Conservation (phyloP, 1,140 invertebrate genomes). For the Drosophila punjabiensis region DNA sequence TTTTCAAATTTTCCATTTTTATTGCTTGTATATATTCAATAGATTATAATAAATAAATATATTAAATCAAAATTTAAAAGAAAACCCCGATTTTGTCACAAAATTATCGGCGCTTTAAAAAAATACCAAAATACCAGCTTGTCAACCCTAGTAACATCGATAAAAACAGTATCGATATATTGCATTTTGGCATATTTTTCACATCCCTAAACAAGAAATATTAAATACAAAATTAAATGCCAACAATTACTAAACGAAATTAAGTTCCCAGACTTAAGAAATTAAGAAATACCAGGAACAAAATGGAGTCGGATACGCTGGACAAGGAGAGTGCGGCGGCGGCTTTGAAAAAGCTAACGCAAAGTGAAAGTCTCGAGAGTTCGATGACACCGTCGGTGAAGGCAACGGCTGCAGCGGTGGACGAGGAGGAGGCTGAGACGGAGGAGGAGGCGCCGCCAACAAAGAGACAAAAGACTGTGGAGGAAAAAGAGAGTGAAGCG, state of each 20-base stretch:
- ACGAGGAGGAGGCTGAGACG: neutral
- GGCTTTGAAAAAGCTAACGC: constrained; percentile 34
- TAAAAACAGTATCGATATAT: neutral
- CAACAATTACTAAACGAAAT: neutral
- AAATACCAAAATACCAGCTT: neutral
- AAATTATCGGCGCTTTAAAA: neutral
- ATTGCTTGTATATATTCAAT: too few relatives aligned
- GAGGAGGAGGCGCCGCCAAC: constrained; percentile 45
- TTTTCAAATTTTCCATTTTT: too few relatives aligned
- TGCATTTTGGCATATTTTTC: neutral
- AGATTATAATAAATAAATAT: too few relatives aligned
- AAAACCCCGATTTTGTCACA: neutral
- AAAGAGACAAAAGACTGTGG: constrained; percentile 59
- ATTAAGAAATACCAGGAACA: constrained; percentile 15
- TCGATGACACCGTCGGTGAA: constrained; percentile 8
- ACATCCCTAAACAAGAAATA: constrained; percentile 4
- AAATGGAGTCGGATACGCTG: constrained; percentile 76
- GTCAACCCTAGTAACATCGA: neutral
- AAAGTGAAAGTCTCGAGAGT: constrained; percentile 71
- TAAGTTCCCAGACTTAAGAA: neutral
- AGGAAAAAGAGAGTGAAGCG: neutral
- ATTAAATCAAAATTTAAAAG: too few relatives aligned
- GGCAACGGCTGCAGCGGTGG: constrained; percentile 16
- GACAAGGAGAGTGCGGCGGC: constrained; percentile 59
- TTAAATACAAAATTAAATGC: constrained; percentile 13